phyloP scores from a whole-genome alignment of 2,113 vertebrate species.

The Odontesthes bonariensis region DNA sequence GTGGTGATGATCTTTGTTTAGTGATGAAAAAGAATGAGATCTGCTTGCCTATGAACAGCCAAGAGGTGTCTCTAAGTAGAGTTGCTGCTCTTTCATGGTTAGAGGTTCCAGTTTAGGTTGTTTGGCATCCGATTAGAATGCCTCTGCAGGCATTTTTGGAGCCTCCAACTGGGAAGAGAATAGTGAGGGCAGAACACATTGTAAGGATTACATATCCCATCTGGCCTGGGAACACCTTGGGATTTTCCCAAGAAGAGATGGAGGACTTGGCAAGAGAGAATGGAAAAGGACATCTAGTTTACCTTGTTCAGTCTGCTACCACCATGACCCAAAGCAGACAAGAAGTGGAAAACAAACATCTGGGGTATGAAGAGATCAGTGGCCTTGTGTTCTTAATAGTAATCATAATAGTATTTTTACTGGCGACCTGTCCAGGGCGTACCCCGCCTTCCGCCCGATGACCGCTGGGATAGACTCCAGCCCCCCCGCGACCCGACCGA shows the following conservation, averaged over 20 bases:
- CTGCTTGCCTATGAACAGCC: neutral
- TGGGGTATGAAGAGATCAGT: slow-evolving; percentile 12
- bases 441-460: too few relatives aligned
- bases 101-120: neutral
- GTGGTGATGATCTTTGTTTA: neutral
- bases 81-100: neutral
- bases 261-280: slow-evolving; percentile 18
- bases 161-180: slow-evolving; percentile 8
- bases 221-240: slow-evolving; percentile 1
- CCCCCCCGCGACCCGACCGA: too few relatives aligned
- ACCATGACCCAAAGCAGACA: slow-evolving; percentile 1
- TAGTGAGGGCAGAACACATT: neutral
- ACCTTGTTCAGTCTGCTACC: slow-evolving; percentile 5
- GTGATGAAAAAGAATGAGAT: neutral
- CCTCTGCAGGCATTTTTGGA: slow-evolving; percentile 8
- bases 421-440: too few relatives aligned
- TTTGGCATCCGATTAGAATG: neutral
- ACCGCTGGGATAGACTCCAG: too few relatives aligned
- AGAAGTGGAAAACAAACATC: slow-evolving; percentile 7
- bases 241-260: slow-evolving; percentile 23
- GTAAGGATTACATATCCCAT: slow-evolving; percentile 27
- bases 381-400: neutral
- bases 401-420: neutral
- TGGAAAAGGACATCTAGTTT: slow-evolving; percentile 22
- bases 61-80: neutral